phyloP scores from a whole-genome alignment of 1,140 invertebrate genomes.

The Sitodiplosis mosellana region DNA sequence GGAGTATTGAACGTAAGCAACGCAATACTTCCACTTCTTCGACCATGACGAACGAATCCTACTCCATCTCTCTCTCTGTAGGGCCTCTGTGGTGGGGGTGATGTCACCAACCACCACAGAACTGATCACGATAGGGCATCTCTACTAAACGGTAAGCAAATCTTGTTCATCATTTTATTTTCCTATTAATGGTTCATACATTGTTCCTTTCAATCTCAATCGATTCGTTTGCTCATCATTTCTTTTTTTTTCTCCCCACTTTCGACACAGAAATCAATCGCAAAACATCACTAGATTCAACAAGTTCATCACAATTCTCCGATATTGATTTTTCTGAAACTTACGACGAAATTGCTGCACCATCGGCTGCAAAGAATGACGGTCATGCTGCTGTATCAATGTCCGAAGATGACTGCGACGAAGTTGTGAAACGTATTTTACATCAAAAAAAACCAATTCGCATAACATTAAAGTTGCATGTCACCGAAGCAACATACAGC shows the following conservation, averaged over 20 bases:
- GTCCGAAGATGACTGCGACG: constrained; percentile 19
- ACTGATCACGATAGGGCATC: constrained; percentile 33
- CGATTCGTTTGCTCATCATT: neutral
- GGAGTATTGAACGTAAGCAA: constrained; percentile 14
- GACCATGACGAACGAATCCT: constrained; percentile 33
- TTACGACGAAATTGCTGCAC: constrained; percentile 1
- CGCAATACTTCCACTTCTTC: constrained; percentile 24
- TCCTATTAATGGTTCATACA: too few species aligned
- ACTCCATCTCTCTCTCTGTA: constrained; percentile 82
- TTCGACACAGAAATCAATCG: constrained; percentile 30
- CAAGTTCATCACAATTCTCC: constrained; percentile 19
- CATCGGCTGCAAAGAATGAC: constrained; percentile 7
- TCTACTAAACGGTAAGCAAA: constrained; percentile 30
- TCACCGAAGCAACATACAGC: constrained; percentile 55
- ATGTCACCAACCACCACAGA: constrained; percentile 36
- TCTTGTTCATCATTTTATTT: too few species aligned
- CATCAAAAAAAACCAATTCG: constrained; percentile 42
- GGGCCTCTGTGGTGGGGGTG: constrained; percentile 86
- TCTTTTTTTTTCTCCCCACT: constrained; percentile 16
- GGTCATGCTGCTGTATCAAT: constrained; percentile 17
- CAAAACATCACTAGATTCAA: constrained; percentile 24
- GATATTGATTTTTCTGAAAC: constrained; percentile 8
- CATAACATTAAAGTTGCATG: constrained; percentile 54
- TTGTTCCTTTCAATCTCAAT: neutral
- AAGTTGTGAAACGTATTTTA: constrained; percentile 35